Evolutionary conservation across 2,797 vertebrate species (phyloP).

Genomic region (Phoxinus dragarum): DNA sequence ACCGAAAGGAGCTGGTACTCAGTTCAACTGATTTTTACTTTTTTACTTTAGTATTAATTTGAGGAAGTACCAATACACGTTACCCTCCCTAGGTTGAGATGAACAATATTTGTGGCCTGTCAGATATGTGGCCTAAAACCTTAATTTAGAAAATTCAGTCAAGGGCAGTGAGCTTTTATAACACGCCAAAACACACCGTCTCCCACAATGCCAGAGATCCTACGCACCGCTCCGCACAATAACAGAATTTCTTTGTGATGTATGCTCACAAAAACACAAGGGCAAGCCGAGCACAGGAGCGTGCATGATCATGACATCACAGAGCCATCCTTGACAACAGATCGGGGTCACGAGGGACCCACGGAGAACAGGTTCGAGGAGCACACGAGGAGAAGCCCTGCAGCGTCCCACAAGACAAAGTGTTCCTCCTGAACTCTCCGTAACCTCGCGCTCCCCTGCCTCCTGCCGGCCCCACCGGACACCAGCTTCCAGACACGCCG

Average conservation of each 20-base stretch:
- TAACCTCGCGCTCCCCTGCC: constrained; percentile 45
- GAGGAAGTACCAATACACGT: neutral
- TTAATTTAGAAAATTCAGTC: neutral
- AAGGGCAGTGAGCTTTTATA: neutral
- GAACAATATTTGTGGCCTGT: constrained; percentile 13
- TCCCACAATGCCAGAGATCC: neutral
- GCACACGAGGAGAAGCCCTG: constrained; percentile 25
- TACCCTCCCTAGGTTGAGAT: neutral
- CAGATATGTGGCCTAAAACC: neutral
- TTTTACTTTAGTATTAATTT: neutral
- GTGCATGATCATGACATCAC: constrained; percentile 10
- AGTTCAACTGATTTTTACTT: neutral
- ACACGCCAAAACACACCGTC: neutral
- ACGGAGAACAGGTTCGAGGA: constrained; percentile 17
- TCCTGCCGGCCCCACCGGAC: constrained; percentile 13
- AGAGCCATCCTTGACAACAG: constrained; percentile 21
- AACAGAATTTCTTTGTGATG: neutral
- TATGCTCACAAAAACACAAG: constrained; percentile 24
- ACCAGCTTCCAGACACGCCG: constrained; percentile 17
- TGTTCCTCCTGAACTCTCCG: constrained; percentile 51
- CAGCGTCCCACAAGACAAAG: constrained; percentile 18
- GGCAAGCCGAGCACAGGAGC: neutral
- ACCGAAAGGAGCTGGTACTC: neutral
- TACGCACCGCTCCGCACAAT: neutral
- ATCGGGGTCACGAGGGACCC: constrained; percentile 3